Evolutionary conservation across 2,113 vertebrate species (phyloP), one percentile per base, ranked within the genome.

Genomic region (Melanotaenia duboulayi): DNA sequence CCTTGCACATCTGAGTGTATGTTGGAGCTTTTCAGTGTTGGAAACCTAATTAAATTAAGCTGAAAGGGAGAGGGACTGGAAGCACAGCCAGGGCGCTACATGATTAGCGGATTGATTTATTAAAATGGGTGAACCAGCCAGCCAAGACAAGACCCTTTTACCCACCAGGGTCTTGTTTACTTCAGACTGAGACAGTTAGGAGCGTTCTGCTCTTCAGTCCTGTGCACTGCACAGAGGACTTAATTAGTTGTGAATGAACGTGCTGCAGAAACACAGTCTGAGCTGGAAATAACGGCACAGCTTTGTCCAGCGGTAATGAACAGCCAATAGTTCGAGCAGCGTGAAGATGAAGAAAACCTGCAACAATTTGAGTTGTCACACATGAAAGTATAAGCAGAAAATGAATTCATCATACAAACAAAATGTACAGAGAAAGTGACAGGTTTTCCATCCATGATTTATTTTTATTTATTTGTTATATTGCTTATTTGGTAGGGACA

Each of bases 31-130:
- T 87, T 86, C 84, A 82, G 84, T 72, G 71, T 77, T 74, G 73
- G 84, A n/a, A 81, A 91, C 81, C 91, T 89, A 90, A 92, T 92
- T 91, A 91, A 89, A 92, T 91, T 89, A 91, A 86, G 79, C 88
- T 90, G 87, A 89, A 91, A 91, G 78, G 77, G 20, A 90, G 77
- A 73, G 55, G 63, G 69, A 81, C 76, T 89, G 88, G 52, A 83
- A 83, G 81, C 66, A 22, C 32, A 40, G 80, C 79, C 77, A 55
- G 90, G 81, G 63, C 91, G 80, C 74, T 84, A 37, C 42, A 87
- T 91, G 91, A 90, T 92, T 91, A 91, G 86, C 24, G 61, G 88
- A 89, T 91, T 81, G 86, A 91, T 91, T 91, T 92, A 90, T 90
- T 89, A 79, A 92, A 91, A 91, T 90, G 71, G 84, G 58, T 74